Conservation (phyloP, 2,113 vertebrate genomes). For the Oncorhynchus masou region DNA sequence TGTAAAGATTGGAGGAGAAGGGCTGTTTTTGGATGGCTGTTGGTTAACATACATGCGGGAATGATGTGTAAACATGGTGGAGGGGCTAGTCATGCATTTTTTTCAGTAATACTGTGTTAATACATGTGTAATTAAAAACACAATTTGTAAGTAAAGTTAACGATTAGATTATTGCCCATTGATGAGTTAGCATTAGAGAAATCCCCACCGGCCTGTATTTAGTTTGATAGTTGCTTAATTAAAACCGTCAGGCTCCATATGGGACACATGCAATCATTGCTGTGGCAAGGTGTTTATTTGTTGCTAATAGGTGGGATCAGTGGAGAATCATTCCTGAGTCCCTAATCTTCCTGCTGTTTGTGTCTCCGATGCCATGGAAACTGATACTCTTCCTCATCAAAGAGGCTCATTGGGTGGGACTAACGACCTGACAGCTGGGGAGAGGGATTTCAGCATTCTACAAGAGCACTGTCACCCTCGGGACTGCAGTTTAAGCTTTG, state of each 20-base stretch:
- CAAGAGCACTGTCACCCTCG: constrained; percentile 56
- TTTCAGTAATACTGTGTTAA: constrained; percentile 40
- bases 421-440: constrained; percentile 72
- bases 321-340: constrained; percentile 55
- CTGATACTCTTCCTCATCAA: constrained; percentile 72
- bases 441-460: constrained; percentile 58
- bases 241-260: constrained; percentile 48
- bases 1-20: neutral
- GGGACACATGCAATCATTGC: constrained; percentile 39
- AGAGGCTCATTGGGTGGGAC: constrained; percentile 69
- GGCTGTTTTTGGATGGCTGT: neutral
- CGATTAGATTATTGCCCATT: constrained; percentile 49
- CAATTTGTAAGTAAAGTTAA: constrained; percentile 44
- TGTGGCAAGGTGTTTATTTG: constrained; percentile 73
- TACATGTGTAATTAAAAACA: constrained; percentile 48
- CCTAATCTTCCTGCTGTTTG: constrained; percentile 73
- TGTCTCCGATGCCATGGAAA: constrained; percentile 75
- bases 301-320: constrained; percentile 71
- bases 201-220: constrained; percentile 56
- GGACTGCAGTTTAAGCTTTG: constrained; percentile 66
- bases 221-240: constrained; percentile 57
- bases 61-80: constrained; percentile 1
- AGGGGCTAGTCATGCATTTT: constrained; percentile 50
- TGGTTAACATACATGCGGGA: neutral
- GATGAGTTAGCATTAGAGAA: constrained; percentile 62